These are phyloP conservation scores for Drosophila mimica DNA, from an alignment of 2,888 invertebrate genomes.

Conservation along the genomic window DNA sequence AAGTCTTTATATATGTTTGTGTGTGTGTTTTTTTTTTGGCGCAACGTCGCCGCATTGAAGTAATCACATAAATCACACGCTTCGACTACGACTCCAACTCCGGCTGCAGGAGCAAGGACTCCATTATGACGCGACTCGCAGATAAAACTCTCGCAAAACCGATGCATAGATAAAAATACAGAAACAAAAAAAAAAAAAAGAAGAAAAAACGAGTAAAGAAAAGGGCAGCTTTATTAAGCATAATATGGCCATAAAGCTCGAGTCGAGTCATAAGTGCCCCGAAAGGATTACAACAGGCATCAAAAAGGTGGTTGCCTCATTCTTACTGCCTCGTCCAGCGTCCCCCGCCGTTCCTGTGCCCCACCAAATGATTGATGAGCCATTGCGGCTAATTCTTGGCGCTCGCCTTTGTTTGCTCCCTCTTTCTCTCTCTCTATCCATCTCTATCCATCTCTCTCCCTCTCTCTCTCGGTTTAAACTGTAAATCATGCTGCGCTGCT, in stretches of 20 bases:
- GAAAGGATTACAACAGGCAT: slow-evolving; percentile 51
- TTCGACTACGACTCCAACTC: slow-evolving; percentile 11
- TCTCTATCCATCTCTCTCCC: too few species aligned
- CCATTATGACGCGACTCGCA: slow-evolving; percentile 76
- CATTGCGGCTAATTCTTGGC: slow-evolving; percentile 79
- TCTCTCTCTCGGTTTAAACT: slow-evolving; percentile 66
- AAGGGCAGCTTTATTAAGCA: slow-evolving; percentile 73
- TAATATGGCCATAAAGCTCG: slow-evolving; percentile 75
- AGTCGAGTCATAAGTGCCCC: slow-evolving; percentile 55
- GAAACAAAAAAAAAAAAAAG: slow-evolving; percentile 12
- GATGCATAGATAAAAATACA: slow-evolving; percentile 58
- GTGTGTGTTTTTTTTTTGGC: slow-evolving; percentile 53
- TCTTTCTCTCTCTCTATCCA: neutral
- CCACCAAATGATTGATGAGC: slow-evolving; percentile 68
- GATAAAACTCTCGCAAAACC: slow-evolving; percentile 65
- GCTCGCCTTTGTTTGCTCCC: slow-evolving; percentile 66
- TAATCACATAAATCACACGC: slow-evolving; percentile 82
- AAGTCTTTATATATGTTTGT: slow-evolving; percentile 1
- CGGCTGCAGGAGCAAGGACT: slow-evolving; percentile 66
- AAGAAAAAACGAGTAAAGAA: slow-evolving; percentile 27
- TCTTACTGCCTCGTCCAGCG: neutral
- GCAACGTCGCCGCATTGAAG: slow-evolving; percentile 83
- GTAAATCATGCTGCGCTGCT: slow-evolving; percentile 75
- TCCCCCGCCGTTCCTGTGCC: neutral
- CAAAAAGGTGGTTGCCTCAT: slow-evolving; percentile 32